Evolutionary conservation across 1,140 invertebrate genomes (phyloP), one percentile per base, ranked within the genome.

Genomic region (Olivierus martensii): DNA sequence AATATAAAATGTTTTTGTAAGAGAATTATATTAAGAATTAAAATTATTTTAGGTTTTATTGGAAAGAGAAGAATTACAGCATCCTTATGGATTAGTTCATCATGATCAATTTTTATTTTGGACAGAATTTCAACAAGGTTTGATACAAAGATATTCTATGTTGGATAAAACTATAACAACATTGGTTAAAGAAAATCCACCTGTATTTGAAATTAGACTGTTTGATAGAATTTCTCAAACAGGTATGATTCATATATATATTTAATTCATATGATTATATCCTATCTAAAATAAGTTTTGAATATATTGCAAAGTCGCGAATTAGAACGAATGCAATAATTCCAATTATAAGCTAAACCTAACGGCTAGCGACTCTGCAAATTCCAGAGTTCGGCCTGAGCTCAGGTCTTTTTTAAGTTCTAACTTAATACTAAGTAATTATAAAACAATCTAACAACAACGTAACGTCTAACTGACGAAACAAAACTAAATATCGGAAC

Each of bases 161-260:
- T 55, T 52, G 11, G 63, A 61, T 10, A 70, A 68, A 62, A 55
- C 61, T 37, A 57, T 71, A n/a, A 64, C 66, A 52, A 66, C 66
- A 28, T 54, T 69, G 52, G 54, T 65, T 14, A 55, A 53, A 43
- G 71, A 75, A 62, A 75, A 76, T 65, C 69, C 74, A 28, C 75
- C 75, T 49, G 62, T 81, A 28, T 79, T 74, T 68, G 77, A 81
- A 62, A 68, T 84, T 4, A 74, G 74, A 61, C 67, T 82, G 2
- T 80, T 76, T 63, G 73, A 78, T 51, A 66, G 65, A 41, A 64
- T 67, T 11, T 63, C 68, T 18, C 71, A 77, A 57, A 64, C 58
- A 17, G 76, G 74, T 77, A 63, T 63, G 65, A 49, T 48, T 38
- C 21, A 17, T 12, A 49, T 50, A 21, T 38, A 49, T 50, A 9